Conservation (phyloP, 2,888 invertebrate genomes). For the Amphipyra tragopoginis region DNA sequence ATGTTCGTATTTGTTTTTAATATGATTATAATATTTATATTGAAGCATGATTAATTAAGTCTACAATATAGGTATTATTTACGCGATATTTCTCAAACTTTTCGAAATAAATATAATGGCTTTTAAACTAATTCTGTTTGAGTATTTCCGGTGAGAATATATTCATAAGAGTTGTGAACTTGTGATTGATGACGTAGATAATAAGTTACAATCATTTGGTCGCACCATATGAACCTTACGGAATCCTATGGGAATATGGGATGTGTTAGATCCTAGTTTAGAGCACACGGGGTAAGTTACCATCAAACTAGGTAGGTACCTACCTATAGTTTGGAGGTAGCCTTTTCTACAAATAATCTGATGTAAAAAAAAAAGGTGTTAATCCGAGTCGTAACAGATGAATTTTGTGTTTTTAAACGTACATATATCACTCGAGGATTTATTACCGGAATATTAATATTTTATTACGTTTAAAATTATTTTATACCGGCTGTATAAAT, state of each 20-base stretch:
- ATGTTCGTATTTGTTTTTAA: conserved; percentile 42
- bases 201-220: neutral
- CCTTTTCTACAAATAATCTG: neutral
- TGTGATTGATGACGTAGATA: neutral
- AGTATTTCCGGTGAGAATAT: neutral
- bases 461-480: too few species aligned
- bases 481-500: too few species aligned
- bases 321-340: too few species aligned
- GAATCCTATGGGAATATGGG: too few species aligned
- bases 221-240: too few species aligned
- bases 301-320: too few species aligned
- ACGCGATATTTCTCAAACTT: too few species aligned
- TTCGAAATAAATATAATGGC: neutral
- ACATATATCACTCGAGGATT: conserved; percentile 6
- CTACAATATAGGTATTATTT: too few species aligned
- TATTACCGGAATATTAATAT: neutral
- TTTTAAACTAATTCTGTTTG: neutral
- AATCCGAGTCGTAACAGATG: neutral
- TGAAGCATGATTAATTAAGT: too few species aligned
- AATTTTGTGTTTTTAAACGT: neutral
- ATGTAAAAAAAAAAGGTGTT: neutral
- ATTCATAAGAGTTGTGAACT: neutral
- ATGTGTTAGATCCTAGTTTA: too few species aligned
- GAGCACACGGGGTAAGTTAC: too few species aligned
- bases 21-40: conserved; percentile 11